These are phyloP conservation scores for Neofelis nebulosa DNA, from an alignment of 2,113 vertebrate species.

Conservation along the genomic window DNA sequence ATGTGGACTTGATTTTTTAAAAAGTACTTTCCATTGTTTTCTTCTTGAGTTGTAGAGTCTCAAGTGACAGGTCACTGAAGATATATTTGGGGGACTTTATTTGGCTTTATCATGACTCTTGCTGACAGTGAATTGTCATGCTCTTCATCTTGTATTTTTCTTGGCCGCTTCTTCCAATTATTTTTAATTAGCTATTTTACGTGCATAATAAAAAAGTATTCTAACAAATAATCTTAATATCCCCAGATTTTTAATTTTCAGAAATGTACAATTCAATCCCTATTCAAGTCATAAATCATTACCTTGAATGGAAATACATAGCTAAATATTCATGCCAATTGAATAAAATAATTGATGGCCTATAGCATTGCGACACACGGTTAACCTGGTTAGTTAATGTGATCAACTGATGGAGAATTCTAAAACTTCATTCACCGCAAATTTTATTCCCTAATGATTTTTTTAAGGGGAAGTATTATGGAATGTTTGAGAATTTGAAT, in stretches of 20 bases:
- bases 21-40: slow-evolving; percentile 3
- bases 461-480: slow-evolving; percentile 47
- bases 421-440: slow-evolving; percentile 45
- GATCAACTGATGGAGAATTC: slow-evolving; percentile 56
- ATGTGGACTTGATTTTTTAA: neutral
- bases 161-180: slow-evolving; percentile 16
- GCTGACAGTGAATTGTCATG: slow-evolving; percentile 18
- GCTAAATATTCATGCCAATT: neutral
- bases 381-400: slow-evolving; percentile 49
- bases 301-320: slow-evolving; percentile 48
- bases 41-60: neutral
- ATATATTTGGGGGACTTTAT: neutral
- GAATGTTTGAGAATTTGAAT: slow-evolving; percentile 17
- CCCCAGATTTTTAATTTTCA: slow-evolving; percentile 2
- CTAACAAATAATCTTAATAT: slow-evolving; percentile 15
- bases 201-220: neutral
- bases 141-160: slow-evolving; percentile 38
- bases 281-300: neutral
- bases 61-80: slow-evolving; percentile 39
- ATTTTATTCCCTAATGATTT: slow-evolving; percentile 53
- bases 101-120: slow-evolving; percentile 28
- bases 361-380: slow-evolving; percentile 25
- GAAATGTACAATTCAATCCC: neutral
- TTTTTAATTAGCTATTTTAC: slow-evolving; percentile 48
- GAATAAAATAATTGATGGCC: slow-evolving; percentile 27